phyloP scores from a whole-genome alignment of 30 jellyfish, hydroid and myxozoan species.

The Cassiopea xamachana region DNA sequence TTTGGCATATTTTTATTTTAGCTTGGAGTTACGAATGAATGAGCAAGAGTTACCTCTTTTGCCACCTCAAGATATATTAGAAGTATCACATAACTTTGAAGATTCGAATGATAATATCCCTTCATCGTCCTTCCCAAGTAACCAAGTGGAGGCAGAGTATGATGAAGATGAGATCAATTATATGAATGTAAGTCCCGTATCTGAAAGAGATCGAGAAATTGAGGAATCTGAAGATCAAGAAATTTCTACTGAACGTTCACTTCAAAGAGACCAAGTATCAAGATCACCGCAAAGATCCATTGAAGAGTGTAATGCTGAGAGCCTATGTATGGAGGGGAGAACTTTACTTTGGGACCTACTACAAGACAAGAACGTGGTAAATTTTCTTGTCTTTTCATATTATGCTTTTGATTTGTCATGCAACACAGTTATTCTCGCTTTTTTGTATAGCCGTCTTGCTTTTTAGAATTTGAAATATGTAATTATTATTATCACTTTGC shows the following conservation, averaged over 20 bases:
- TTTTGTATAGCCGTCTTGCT: too few species aligned
- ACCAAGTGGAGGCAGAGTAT: slow-evolving; percentile 68
- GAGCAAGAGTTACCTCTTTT: slow-evolving; percentile 50
- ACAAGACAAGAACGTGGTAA: slow-evolving; percentile 82
- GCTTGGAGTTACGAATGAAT: slow-evolving; percentile 69
- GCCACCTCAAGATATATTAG: slow-evolving; percentile 58
- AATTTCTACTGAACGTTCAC: slow-evolving; percentile 3
- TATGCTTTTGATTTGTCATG: not conserved
- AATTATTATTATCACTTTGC: too few species aligned
- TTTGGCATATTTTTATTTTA: not conserved
- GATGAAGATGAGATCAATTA: slow-evolving; percentile 86
- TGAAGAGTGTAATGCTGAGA: slow-evolving; percentile 54
- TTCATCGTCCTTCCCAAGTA: slow-evolving; percentile 48
- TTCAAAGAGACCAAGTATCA: slow-evolving; percentile 19
- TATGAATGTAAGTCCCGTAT: slow-evolving; percentile 92
- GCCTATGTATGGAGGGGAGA: slow-evolving; percentile 77
- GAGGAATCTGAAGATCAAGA: slow-evolving; percentile 91
- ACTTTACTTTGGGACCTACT: slow-evolving; percentile 94
- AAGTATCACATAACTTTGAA: slow-evolving; percentile 79
- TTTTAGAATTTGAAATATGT: too few species aligned
- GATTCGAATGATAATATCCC: slow-evolving; percentile 66
- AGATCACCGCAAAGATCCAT: slow-evolving; percentile 33
- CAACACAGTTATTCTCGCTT: not conserved
- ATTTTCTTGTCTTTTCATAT: not conserved
- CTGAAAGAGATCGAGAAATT: slow-evolving; percentile 86